phyloP scores from a whole-genome alignment of 2,113 vertebrate species.

The Telmatochromis brichardi region DNA sequence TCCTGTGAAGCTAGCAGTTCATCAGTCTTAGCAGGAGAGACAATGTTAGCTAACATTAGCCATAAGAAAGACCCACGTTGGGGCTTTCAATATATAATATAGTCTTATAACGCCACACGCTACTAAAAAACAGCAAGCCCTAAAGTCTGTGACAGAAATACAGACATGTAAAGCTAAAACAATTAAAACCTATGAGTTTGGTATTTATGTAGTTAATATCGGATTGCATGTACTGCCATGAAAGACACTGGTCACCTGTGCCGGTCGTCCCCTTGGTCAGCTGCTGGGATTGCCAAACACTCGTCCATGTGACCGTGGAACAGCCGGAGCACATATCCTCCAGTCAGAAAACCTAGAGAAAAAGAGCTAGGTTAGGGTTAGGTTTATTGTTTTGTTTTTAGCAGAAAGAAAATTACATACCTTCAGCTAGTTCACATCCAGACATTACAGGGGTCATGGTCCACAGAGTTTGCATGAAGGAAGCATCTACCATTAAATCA shows the following conservation, averaged over 20 bases:
- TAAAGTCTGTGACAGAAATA: background rate
- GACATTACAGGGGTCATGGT: constrained; percentile 91
- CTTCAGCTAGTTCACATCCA: constrained; percentile 83
- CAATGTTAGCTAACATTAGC: background rate
- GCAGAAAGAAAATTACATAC: constrained; percentile 38
- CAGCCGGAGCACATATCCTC: constrained; percentile 86
- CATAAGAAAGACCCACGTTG: background rate
- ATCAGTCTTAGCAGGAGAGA: background rate
- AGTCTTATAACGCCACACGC: background rate
- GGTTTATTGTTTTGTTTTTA: background rate
- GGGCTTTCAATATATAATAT: background rate
- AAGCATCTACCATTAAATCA: constrained; percentile 87
- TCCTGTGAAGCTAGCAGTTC: background rate
- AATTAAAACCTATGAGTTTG: background rate
- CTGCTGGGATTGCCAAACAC: constrained; percentile 80
- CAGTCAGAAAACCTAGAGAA: constrained; percentile 77
- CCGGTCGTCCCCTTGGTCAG: constrained; percentile 83
- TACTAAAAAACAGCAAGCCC: background rate
- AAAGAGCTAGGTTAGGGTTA: background rate
- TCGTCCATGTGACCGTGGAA: constrained; percentile 95
- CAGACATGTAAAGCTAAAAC: background rate
- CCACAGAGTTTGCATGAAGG: constrained; percentile 94
- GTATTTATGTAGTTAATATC: background rate
- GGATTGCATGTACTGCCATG: background rate
- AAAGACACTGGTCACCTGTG: constrained; percentile 68